Conservation (phyloP, 92 coral and sea anemone species). For the Epizoanthus stellaris region DNA sequence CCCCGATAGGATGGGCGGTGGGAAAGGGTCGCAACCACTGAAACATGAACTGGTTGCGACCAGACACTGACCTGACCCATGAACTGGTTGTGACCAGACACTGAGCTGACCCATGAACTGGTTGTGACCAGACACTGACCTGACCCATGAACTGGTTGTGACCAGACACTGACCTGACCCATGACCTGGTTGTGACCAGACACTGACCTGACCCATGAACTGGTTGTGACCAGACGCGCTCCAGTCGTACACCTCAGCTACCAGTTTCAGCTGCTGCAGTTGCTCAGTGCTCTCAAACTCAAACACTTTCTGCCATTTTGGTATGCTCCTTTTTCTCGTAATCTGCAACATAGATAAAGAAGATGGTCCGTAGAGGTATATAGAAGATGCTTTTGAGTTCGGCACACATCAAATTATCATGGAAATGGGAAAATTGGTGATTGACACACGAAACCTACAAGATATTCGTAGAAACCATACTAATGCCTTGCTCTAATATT, state of each 20-base stretch:
- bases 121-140: too few species aligned
- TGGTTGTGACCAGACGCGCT: conserved; percentile 48
- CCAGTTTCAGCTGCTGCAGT: conserved; percentile 71
- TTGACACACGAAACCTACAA: too few species aligned
- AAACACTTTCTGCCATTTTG: conserved; percentile 72
- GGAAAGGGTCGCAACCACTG: too few species aligned
- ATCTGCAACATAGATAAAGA: conserved; percentile 25
- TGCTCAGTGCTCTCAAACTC: conserved; percentile 76
- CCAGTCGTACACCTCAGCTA: conserved; percentile 82
- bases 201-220: conserved; percentile 83
- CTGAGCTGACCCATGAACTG: conserved; percentile 54
- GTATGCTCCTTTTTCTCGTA: conserved; percentile 63
- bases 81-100: background rate
- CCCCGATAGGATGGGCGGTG: too few species aligned
- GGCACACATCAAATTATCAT: too few species aligned
- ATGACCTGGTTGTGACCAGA: conserved; percentile 53
- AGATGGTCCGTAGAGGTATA: background rate
- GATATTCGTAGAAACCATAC: too few species aligned
- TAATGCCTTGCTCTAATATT: too few species aligned
- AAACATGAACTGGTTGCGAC: too few species aligned
- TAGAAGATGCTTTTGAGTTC: background rate
- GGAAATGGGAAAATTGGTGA: too few species aligned
- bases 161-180: conserved; percentile 71
- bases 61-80: too few species aligned
- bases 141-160: background rate